A percentile compares a stretch with the other conserved stretches of the same genome.
phyloP scores from a whole-genome alignment of 2,797 vertebrate genomes.

The Tinamus major region DNA sequence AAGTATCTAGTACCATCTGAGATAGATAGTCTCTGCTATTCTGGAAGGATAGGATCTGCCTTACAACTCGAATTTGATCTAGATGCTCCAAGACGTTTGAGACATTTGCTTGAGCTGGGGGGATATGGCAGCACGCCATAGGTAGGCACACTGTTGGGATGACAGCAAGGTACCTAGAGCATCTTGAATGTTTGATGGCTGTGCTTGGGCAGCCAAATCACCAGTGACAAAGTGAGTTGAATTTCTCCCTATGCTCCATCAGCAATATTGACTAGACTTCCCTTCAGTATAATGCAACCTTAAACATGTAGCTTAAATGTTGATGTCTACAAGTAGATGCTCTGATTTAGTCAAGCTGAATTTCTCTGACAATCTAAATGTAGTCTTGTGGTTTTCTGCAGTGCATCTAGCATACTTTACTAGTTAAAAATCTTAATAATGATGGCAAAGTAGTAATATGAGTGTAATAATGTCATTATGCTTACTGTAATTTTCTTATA shows the following conservation, averaged over 20 bases:
- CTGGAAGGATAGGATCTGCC: background rate
- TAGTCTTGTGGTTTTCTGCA: background rate
- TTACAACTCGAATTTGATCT: background rate
- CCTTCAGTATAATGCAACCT: background rate
- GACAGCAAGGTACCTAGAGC: background rate
- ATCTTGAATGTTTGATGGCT: background rate
- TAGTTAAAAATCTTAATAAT: background rate
- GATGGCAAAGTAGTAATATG: background rate
- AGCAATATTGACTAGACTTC: background rate
- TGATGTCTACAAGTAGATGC: background rate
- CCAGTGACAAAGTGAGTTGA: background rate
- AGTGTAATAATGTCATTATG: background rate
- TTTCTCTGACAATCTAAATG: background rate
- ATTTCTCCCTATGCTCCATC: background rate
- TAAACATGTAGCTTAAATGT: background rate
- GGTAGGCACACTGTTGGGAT: background rate
- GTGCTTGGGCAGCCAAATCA: background rate
- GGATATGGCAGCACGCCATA: background rate
- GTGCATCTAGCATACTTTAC: background rate
- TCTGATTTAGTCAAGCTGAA: background rate
- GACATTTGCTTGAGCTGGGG: background rate
- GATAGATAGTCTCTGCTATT: background rate
- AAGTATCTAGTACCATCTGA: background rate
- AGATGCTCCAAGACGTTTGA: background rate
- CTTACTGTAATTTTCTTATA: background rate